Percentiles rank a stretch among this genome's conserved stretches.
phyloP scores from a whole-genome alignment of 2,797 vertebrate genomes.

The Etheostoma perlongum region DNA sequence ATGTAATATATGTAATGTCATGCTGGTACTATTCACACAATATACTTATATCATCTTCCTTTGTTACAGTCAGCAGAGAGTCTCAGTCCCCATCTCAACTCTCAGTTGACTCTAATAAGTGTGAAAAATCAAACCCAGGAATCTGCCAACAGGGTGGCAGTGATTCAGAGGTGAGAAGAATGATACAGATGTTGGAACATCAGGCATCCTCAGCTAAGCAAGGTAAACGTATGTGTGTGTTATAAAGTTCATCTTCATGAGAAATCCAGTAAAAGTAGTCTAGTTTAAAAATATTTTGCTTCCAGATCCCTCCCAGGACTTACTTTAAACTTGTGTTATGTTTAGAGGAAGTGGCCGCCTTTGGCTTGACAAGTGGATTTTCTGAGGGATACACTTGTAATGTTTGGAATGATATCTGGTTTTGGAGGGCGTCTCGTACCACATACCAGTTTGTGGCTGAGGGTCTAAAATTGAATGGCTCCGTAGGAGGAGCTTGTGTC shows the following conservation, averaged over 20 bases:
- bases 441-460: conserved; percentile 78
- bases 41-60: conserved; percentile 15
- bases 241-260: conserved; percentile 2
- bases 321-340: conserved; percentile 57
- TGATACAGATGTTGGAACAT: conserved; percentile 89
- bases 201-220: conserved; percentile 87
- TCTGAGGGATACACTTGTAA: conserved; percentile 78
- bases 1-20: background rate
- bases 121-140: conserved; percentile 65
- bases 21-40: background rate
- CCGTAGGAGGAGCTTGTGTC: conserved; percentile 52
- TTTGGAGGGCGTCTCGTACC: conserved; percentile 68
- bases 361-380: conserved; percentile 70
- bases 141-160: conserved; percentile 33
- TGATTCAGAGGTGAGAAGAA: conserved; percentile 75
- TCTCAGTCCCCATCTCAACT: conserved; percentile 35
- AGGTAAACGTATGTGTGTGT: conserved; percentile 80
- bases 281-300: conserved; percentile 50
- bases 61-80: conserved; percentile 54
- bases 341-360: conserved; percentile 75
- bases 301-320: conserved; percentile 45
- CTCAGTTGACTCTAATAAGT: conserved; percentile 58
- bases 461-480: conserved; percentile 70
- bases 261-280: conserved; percentile 1
- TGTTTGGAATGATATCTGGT: conserved; percentile 81